A percentile compares a stretch with the other conserved stretches of the same genome.
Conservation (phyloP, 2,888 invertebrate genomes). For the Doris montereyensis region DNA sequence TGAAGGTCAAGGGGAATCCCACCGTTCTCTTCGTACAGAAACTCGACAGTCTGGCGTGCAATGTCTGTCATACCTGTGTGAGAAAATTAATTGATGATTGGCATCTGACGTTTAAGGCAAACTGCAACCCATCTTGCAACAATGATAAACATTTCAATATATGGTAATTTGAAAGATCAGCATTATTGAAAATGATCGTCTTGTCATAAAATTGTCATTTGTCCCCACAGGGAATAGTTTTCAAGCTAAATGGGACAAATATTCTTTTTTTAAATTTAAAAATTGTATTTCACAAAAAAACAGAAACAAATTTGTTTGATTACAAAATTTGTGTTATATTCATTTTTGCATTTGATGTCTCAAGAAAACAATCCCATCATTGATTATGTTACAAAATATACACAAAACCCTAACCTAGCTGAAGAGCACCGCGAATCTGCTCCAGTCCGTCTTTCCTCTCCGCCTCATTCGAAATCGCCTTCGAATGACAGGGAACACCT, state of each 20-base stretch:
- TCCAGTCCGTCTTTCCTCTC: slow-evolving; percentile 73
- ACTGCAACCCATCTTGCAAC: too few species aligned
- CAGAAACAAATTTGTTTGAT: too few species aligned
- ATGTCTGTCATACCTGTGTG: slow-evolving; percentile 72
- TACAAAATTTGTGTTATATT: too few species aligned
- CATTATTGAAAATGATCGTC: background rate
- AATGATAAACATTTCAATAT: too few species aligned
- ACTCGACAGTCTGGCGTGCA: slow-evolving; percentile 73
- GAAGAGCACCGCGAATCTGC: slow-evolving; percentile 73
- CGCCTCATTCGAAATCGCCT: slow-evolving; percentile 72
- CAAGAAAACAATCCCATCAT: too few species aligned
- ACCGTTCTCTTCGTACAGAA: slow-evolving; percentile 73
- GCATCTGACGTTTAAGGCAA: background rate
- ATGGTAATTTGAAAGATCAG: background rate
- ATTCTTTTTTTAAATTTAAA: too few species aligned
- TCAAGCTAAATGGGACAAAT: too few species aligned
- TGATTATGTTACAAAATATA: background rate
- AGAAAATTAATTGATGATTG: background rate
- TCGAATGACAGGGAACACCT: slow-evolving; percentile 72
- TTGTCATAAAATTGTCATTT: too few species aligned
- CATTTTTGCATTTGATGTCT: too few species aligned
- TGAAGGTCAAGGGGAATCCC: slow-evolving; percentile 73
- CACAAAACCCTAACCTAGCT: slow-evolving; percentile 57
- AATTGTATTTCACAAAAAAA: too few species aligned
- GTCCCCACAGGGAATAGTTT: too few species aligned